These are phyloP conservation scores for Jordanella pulchra DNA, from an alignment of 2,797 vertebrate genomes.

Conservation along the genomic window DNA sequence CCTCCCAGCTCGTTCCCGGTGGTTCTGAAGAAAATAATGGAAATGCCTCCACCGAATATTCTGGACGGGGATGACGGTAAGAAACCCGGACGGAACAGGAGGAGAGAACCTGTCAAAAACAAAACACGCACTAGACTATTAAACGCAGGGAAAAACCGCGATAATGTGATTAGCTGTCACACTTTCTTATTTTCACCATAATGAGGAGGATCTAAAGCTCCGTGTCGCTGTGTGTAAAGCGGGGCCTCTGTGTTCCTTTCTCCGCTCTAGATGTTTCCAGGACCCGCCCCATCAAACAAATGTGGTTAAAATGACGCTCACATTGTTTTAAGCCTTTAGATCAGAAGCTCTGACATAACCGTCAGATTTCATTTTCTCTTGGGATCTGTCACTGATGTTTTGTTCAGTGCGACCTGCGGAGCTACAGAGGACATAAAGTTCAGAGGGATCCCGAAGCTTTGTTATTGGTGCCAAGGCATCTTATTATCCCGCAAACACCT, in stretches of 20 bases:
- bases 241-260: background rate
- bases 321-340: background rate
- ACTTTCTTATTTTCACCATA: too few species aligned
- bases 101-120: background rate
- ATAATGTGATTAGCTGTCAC: background rate
- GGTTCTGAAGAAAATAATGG: constrained; percentile 92
- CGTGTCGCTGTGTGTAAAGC: background rate
- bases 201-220: background rate
- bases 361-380: background rate
- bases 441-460: background rate
- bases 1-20: constrained; percentile 80
- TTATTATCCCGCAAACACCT: too few species aligned
- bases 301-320: background rate
- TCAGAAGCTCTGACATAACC: background rate
- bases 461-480: background rate
- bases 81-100: constrained; percentile 25
- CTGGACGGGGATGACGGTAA: constrained; percentile 86
- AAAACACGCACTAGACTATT: background rate
- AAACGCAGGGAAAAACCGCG: background rate
- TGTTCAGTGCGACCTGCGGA: background rate
- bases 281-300: background rate
- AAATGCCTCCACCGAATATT: constrained; percentile 86
- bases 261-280: constrained; percentile 25
- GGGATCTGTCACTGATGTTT: background rate
- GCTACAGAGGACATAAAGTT: background rate